These are phyloP conservation scores for Amblyopsis rosae DNA, from an alignment of 2,113 vertebrate species.

Conservation along the genomic window DNA sequence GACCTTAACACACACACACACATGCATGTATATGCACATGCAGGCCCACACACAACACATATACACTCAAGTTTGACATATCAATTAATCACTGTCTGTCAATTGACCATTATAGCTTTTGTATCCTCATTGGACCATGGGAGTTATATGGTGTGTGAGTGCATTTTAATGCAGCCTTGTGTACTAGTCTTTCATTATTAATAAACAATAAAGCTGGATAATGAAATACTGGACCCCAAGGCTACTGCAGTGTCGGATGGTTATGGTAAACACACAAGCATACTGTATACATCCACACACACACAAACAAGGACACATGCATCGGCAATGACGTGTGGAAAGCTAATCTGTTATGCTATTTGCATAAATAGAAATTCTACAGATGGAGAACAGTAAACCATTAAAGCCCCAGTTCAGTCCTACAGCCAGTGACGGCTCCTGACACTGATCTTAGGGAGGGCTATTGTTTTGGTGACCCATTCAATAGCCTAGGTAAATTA, in stretches of 20 bases:
- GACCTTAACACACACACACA: conserved; percentile 61
- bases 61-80: background rate
- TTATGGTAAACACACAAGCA: background rate
- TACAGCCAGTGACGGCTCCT: too few relatives aligned
- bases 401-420: too few relatives aligned
- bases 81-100: conserved; percentile 19
- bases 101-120: background rate
- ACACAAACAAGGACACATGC: conserved; percentile 21
- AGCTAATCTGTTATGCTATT: background rate
- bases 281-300: conserved; percentile 1
- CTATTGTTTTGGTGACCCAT: too few relatives aligned
- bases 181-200: conserved; percentile 41
- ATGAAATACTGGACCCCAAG: conserved; percentile 33
- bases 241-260: conserved; percentile 28
- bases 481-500: too few relatives aligned
- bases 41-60: conserved; percentile 28
- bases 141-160: background rate
- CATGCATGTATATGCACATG: conserved; percentile 24
- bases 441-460: too few relatives aligned
- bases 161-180: conserved; percentile 44
- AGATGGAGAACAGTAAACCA: too few relatives aligned
- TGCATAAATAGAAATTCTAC: too few relatives aligned
- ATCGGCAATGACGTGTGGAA: conserved; percentile 5
- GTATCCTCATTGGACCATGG: conserved; percentile 4
- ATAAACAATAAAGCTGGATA: conserved; percentile 57